Conservation (phyloP, 2,797 vertebrate species). For the Bovichtus diacanthus region DNA sequence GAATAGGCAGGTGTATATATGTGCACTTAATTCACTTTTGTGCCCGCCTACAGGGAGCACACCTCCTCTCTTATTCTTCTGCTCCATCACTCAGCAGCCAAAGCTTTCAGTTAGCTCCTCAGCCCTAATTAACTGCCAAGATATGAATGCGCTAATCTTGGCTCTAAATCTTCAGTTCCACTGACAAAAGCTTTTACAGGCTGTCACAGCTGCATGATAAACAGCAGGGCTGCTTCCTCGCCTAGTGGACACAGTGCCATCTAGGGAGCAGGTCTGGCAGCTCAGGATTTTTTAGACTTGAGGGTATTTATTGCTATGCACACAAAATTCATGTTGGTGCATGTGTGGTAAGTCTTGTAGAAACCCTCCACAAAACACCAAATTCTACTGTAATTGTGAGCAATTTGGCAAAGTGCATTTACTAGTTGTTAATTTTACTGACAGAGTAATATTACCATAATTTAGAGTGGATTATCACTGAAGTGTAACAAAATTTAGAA, state of each 20-base stretch:
- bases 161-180: conserved; percentile 75
- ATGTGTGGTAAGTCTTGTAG: neutral
- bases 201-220: conserved; percentile 74
- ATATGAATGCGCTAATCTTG: conserved; percentile 78
- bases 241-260: conserved; percentile 72
- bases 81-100: conserved; percentile 66
- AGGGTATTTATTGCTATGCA: neutral
- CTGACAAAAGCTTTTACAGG: conserved; percentile 77
- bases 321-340: neutral
- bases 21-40: conserved; percentile 62
- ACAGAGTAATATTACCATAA: conserved; percentile 28
- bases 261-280: conserved; percentile 64
- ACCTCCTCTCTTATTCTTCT: conserved; percentile 58
- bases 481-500: conserved; percentile 33
- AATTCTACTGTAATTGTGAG: neutral
- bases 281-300: neutral
- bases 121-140: conserved; percentile 80
- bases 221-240: conserved; percentile 46
- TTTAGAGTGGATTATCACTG: conserved; percentile 38
- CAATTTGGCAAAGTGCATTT: conserved; percentile 14
- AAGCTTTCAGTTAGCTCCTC: conserved; percentile 71
- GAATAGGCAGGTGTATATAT: conserved; percentile 45
- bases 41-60: conserved; percentile 45
- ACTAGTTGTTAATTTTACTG: conserved; percentile 17
- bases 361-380: neutral